Evolutionary conservation across 2,797 vertebrate species (phyloP), one percentile per base, ranked within the genome.

Genomic region (Molothrus ater): DNA sequence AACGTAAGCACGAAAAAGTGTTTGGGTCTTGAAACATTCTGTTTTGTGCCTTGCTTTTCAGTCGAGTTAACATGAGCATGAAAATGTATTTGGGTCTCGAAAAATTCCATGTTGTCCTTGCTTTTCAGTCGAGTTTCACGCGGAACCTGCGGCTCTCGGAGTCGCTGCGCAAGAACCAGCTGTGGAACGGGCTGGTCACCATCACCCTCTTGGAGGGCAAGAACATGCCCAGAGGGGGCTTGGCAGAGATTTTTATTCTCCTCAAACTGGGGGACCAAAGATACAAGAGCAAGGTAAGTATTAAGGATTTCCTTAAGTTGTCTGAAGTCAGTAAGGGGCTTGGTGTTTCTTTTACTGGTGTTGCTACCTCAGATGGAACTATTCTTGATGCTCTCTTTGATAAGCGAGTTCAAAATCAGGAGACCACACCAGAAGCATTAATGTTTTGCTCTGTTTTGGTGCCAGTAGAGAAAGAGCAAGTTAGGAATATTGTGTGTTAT

Each of bases 211-310:
- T 99, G 95, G 99, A 99, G 96, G 99, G 99, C 31, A 98, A 98
- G 96, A 98, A 99, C 84, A 97, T 99, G 85, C 98, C 98, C 0
- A 98, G 98, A 90, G 95, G 97, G 7, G 97, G 98, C 63, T 93
- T 98, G 34, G 98, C 98, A 17, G 99, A 99, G 87, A 92, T 99
- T 91, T 99, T 98, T 50, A 99, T 99, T 71, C 98, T 98, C 94
- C 98, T 99, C 93, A 98, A 98, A 96, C 97, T 99, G 38, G 98
- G 99, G 50, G 98, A 99, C 83, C 99, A 99, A 97, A 99, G 98
- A 96, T 99, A 99, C 96, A 99, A 98, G 88, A 99, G 99, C 97
- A 99, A 99, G 98, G 99, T 99, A 96, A 97, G 96, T 95, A 60
- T 84, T 85, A 59, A 89, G 65, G 60, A 56, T 88, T 94, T 93